A percentile compares a stretch with the other conserved stretches of the same genome.
phyloP scores from a whole-genome alignment of 2,797 vertebrate genomes.

The Rhinogobio ventralis region DNA sequence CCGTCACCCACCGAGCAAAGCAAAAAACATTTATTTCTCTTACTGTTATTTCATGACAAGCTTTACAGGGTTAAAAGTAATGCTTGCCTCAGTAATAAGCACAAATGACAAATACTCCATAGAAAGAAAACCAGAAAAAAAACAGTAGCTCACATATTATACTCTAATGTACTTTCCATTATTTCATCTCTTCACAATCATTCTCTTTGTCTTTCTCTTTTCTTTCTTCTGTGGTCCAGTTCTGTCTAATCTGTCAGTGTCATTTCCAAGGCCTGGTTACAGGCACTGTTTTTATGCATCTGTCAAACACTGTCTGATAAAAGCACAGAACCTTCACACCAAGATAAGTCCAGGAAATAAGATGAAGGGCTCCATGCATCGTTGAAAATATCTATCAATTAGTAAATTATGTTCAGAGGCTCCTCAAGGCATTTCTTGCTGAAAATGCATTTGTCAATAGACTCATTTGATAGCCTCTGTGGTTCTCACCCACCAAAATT shows the following conservation, averaged over 20 bases:
- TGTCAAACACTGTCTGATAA: slow-evolving; percentile 53
- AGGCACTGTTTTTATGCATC: slow-evolving; percentile 39
- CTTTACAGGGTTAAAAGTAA: neutral
- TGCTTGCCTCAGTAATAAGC: neutral
- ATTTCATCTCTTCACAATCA: neutral
- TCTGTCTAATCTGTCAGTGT: slow-evolving; percentile 16
- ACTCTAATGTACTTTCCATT: neutral
- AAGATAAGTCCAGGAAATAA: slow-evolving; percentile 28
- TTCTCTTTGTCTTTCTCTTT: neutral
- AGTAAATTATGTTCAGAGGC: slow-evolving; percentile 42
- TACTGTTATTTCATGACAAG: neutral
- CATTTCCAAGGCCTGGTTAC: slow-evolving; percentile 41
- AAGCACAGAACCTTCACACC: slow-evolving; percentile 15
- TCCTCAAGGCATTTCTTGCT: slow-evolving; percentile 50
- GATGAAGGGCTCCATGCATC: slow-evolving; percentile 32
- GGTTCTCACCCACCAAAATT: slow-evolving; percentile 36
- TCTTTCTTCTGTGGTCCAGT: slow-evolving; percentile 1
- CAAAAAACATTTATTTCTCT: neutral
- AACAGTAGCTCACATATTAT: neutral
- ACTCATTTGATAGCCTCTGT: slow-evolving; percentile 65
- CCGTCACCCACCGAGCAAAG: neutral
- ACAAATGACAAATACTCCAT: neutral
- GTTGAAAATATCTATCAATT: slow-evolving; percentile 51
- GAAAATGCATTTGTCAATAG: slow-evolving; percentile 66
- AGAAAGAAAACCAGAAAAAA: neutral